Evolutionary conservation across 2,888 invertebrate species (phyloP).

Genomic region (Epinotia brunnichana): DNA sequence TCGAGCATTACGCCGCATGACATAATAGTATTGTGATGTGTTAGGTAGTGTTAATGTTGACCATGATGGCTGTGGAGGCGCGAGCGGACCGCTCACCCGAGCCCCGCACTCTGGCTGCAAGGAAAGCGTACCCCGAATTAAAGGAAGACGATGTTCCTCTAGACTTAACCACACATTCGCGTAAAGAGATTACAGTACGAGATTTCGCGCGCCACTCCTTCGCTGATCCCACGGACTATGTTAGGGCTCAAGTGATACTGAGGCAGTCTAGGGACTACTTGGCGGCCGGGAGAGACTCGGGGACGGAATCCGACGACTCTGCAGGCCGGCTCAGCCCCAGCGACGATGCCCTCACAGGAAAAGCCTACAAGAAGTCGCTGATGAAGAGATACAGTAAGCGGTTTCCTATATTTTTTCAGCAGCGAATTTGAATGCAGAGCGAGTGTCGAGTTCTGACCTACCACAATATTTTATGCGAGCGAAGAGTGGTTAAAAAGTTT

Average conservation of each 20-base stretch:
- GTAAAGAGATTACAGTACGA: conserved; percentile 79
- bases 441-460: conserved; percentile 32
- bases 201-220: conserved; percentile 80
- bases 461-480: conserved; percentile 20
- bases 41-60: conserved; percentile 74
- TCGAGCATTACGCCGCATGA: conserved; percentile 76
- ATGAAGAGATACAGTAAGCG: conserved; percentile 97
- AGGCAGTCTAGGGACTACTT: conserved; percentile 80
- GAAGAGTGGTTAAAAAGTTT: conserved; percentile 23
- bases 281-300: conserved; percentile 86
- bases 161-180: conserved; percentile 87
- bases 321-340: conserved; percentile 87
- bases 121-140: conserved; percentile 79
- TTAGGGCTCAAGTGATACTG: conserved; percentile 79
- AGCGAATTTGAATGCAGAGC: conserved; percentile 21
- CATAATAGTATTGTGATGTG: conserved; percentile 79
- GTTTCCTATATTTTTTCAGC: conserved; percentile 34
- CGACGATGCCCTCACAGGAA: conserved; percentile 79
- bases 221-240: conserved; percentile 79
- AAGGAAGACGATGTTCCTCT: conserved; percentile 86
- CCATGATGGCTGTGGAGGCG: conserved; percentile 82
- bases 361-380: conserved; percentile 95
- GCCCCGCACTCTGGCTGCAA: conserved; percentile 78
- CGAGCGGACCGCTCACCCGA: conserved; percentile 71
- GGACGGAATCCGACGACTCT: conserved; percentile 92